Conservation (phyloP, 2,797 vertebrate genomes). For the Ptychobarbus kaznakovi region DNA sequence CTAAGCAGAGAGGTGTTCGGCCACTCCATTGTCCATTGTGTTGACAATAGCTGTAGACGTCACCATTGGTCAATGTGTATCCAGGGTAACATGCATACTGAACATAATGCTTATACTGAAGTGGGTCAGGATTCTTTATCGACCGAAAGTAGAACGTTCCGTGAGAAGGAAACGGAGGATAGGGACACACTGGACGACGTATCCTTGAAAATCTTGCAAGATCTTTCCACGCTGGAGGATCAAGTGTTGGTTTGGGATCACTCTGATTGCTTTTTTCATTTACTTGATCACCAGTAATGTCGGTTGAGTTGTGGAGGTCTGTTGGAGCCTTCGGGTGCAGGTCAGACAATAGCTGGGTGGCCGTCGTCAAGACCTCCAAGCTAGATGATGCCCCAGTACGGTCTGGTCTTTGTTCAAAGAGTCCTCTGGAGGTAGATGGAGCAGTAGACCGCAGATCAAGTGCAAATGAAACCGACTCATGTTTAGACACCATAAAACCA, state of each 20-base stretch:
- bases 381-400: neutral
- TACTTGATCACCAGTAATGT: slow-evolving; percentile 10
- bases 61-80: slow-evolving; percentile 74
- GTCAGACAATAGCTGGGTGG: slow-evolving; percentile 9
- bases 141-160: slow-evolving; percentile 76
- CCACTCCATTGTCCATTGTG: slow-evolving; percentile 75
- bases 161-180: slow-evolving; percentile 73
- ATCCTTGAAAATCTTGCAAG: slow-evolving; percentile 31
- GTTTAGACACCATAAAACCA: slow-evolving; percentile 3
- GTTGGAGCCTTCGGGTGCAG: slow-evolving; percentile 2
- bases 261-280: slow-evolving; percentile 2
- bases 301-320: neutral
- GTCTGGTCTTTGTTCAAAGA: neutral
- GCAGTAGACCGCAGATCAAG: neutral
- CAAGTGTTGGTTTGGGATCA: neutral
- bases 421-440: neutral
- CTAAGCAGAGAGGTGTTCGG: slow-evolving; percentile 73
- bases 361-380: slow-evolving; percentile 3
- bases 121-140: slow-evolving; percentile 64
- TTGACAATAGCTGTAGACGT: slow-evolving; percentile 74
- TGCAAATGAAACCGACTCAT: neutral
- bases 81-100: slow-evolving; percentile 77
- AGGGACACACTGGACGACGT: slow-evolving; percentile 65
- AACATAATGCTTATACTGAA: slow-evolving; percentile 72
- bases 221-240: neutral